Evolutionary conservation across 2,888 invertebrate genomes (phyloP).

Genomic region (Lordiphosa fenestrarum): DNA sequence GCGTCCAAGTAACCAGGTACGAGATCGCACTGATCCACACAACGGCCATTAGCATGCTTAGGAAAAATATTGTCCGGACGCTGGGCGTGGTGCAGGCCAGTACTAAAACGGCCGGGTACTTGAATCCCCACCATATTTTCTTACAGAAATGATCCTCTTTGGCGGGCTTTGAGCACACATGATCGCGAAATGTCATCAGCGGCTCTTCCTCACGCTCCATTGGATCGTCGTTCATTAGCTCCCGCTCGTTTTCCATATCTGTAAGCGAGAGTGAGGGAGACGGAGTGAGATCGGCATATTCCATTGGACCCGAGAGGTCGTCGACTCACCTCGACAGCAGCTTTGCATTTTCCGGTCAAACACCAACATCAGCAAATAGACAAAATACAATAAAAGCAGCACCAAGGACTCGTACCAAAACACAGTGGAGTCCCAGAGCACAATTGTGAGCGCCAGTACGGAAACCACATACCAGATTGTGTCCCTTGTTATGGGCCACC

Average conservation of each 20-base stretch:
- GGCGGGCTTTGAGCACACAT: constrained; percentile 22
- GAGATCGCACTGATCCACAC: constrained; percentile 94
- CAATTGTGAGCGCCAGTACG: constrained; percentile 9
- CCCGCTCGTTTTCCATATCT: constrained; percentile 6
- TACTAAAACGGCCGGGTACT: constrained; percentile 42
- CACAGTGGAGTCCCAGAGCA: constrained; percentile 26
- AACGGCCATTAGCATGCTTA: constrained; percentile 93
- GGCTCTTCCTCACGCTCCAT: constrained; percentile 90
- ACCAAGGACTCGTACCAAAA: constrained; percentile 5
- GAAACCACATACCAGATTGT: constrained; percentile 40
- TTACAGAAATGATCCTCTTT: not conserved
- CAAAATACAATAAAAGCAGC: constrained; percentile 18
- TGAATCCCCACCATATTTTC: constrained; percentile 37
- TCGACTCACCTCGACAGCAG: constrained; percentile 21
- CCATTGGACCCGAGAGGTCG: too few relatives aligned
- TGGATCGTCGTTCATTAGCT: constrained; percentile 82
- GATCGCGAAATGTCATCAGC: constrained; percentile 85
- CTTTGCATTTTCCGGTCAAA: constrained; percentile 27
- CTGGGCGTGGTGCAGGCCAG: constrained; percentile 86
- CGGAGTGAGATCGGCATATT: not conserved
- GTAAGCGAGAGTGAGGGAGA: not conserved
- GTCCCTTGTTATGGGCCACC: constrained; percentile 62
- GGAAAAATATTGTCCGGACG: constrained; percentile 82
- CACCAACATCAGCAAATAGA: constrained; percentile 29
- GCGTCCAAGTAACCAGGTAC: constrained; percentile 96